Evolutionary conservation across 2,888 invertebrate species (phyloP).

Genomic region (Gari tellinella): DNA sequence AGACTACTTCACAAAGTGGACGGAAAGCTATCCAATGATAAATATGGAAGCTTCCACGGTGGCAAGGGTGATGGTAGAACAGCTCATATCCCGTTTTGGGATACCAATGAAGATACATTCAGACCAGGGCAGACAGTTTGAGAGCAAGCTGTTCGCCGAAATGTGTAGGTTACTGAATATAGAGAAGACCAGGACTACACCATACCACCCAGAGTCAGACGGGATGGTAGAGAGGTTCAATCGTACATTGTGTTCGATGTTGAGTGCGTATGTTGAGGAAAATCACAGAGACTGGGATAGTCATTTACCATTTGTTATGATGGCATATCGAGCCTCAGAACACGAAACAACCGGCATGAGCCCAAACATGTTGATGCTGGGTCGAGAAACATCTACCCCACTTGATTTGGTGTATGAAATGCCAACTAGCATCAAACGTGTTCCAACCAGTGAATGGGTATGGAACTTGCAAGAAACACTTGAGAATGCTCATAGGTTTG

Average conservation of each 20-base stretch:
- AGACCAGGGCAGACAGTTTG: slow-evolving; percentile 49
- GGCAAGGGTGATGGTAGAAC: slow-evolving; percentile 37
- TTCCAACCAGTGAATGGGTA: slow-evolving; percentile 40
- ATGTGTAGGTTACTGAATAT: slow-evolving; percentile 31
- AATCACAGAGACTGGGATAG: slow-evolving; percentile 46
- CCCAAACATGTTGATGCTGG: too few species aligned
- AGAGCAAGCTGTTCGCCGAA: slow-evolving; percentile 34
- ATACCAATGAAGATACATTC: slow-evolving; percentile 40
- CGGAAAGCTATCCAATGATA: slow-evolving; percentile 39
- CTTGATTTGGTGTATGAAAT: slow-evolving; percentile 13
- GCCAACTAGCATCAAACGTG: slow-evolving; percentile 1
- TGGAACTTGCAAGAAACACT: slow-evolving; percentile 51
- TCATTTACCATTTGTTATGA: slow-evolving; percentile 28
- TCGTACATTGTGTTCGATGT: slow-evolving; percentile 39
- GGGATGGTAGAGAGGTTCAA: slow-evolving; percentile 58
- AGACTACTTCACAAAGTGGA: slow-evolving; percentile 58
- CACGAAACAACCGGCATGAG: slow-evolving; percentile 33
- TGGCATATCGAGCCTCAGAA: slow-evolving; percentile 36
- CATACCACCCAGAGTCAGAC: too few species aligned
- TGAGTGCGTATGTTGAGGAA: too few species aligned
- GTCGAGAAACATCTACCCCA: slow-evolving; percentile 24
- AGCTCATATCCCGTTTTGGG: slow-evolving; percentile 36
- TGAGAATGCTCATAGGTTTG: slow-evolving; percentile 23
- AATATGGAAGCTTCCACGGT: slow-evolving; percentile 48
- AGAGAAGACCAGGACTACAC: too few species aligned